Evolutionary conservation across 2,797 vertebrate genomes (phyloP), one percentile per base, ranked within the genome.

Genomic region (Coregonus suidteri): DNA sequence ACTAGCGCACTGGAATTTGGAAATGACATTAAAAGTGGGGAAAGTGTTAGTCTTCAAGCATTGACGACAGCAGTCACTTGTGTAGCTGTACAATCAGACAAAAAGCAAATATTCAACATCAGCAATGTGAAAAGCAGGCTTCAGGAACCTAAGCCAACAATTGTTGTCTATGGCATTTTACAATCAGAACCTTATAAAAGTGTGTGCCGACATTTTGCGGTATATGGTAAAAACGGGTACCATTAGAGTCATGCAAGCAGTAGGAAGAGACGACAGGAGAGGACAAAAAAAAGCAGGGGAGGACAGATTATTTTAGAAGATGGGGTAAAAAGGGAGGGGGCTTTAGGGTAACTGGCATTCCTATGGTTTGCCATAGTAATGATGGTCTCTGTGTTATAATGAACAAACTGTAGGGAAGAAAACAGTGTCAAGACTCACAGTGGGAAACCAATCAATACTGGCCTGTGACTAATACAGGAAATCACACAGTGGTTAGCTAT

Each of bases 181-280:
- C 86, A 83, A 71, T 77, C 75, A 72, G n/a, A 87, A 83, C 64
- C 67, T 85, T 88, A 82, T 88, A 85, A 78, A 80, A 81, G 77
- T 91, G 88, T 94, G 86, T 90, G 79, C 84, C 0, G 6, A 85
- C 83, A 86, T 87, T 94, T 93, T 88, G 91, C 87, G 89, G 82
- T 79, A 65, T 79, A 71, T 37, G 80, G 78, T 90, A 83, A 90
- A 83, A 51, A 90, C 73, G 37, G 25, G 74, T 54, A 14, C 73
- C 65, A 81, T 78, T 82, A 82, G 78, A 82, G 82, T 83, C 52
- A n/a, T 76, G 73, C 71, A 71, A 7, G 34, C 59, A 76, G 66
- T 3, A 71, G 41, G 73, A 77, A 31, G 85, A 81, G 54, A 25
- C 20, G 11, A 64, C 59, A 64, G 20, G 59, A 64, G 11, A 64